Evolutionary conservation across 2,113 vertebrate genomes (phyloP).

Genomic region (Paradisaea rubra): DNA sequence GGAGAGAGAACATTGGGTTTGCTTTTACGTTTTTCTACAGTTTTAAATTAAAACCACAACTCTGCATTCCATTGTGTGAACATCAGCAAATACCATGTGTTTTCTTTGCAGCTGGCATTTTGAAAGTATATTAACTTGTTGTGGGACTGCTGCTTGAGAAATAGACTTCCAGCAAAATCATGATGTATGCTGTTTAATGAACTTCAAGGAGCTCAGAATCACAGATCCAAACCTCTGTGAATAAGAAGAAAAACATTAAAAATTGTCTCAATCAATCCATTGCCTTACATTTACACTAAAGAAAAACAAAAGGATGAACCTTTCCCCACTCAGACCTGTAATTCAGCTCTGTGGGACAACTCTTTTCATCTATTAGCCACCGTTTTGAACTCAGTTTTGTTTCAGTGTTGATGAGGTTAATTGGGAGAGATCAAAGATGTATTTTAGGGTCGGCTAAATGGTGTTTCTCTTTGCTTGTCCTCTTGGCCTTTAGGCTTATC

Average conservation of each 20-base stretch:
- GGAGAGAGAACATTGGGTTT: background rate
- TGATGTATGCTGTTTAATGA: slow-evolving; percentile 31
- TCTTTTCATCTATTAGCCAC: background rate
- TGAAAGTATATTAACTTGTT: slow-evolving; percentile 5
- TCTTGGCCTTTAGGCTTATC: background rate
- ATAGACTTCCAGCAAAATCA: background rate
- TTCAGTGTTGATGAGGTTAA: background rate
- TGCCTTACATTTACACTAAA: background rate
- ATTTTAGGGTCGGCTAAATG: background rate
- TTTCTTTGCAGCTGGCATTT: background rate
- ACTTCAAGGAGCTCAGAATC: background rate
- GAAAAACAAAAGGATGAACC: background rate
- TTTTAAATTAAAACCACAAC: background rate
- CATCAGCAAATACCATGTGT: background rate
- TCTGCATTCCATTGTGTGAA: background rate
- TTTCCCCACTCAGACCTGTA: background rate
- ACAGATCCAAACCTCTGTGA: background rate
- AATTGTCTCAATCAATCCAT: background rate
- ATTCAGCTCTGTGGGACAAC: background rate
- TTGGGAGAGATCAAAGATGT: background rate
- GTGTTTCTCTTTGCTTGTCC: background rate
- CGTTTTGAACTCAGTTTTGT: background rate
- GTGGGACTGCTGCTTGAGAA: background rate
- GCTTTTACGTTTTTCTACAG: background rate
- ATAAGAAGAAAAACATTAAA: background rate